Conservation (phyloP, 2,888 invertebrate genomes). For the Caenorhabditis sinica region DNA sequence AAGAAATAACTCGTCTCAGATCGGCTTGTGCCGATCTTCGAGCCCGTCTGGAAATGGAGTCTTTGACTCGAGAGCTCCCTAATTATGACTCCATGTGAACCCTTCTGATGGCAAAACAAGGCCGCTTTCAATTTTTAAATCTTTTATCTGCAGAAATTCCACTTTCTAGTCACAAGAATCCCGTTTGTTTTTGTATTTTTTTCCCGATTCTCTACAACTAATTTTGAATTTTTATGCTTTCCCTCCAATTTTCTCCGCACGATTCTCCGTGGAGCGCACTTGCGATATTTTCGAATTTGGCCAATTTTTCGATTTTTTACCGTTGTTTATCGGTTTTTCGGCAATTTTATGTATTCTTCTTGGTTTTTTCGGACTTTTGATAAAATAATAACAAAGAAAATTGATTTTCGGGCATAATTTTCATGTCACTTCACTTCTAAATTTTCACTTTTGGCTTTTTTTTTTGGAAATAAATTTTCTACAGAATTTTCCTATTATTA, state of each 20-base stretch:
- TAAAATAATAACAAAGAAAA: background rate
- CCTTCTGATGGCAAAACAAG: background rate
- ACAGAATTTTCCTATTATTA: background rate
- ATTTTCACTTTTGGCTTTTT: conserved; percentile 16
- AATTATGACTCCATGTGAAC: conserved; percentile 33
- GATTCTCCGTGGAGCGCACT: background rate
- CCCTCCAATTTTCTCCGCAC: background rate
- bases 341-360: background rate
- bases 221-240: background rate
- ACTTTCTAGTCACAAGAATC: conserved; percentile 22
- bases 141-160: conserved; percentile 1
- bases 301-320: background rate
- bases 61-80: conserved; percentile 7
- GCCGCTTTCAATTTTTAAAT: background rate
- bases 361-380: background rate
- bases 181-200: background rate
- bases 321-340: background rate
- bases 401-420: background rate
- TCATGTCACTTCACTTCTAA: background rate
- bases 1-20: conserved; percentile 73
- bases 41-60: conserved; percentile 73
- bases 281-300: background rate
- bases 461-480: conserved; percentile 11
- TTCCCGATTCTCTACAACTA: background rate
- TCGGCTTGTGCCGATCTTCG: conserved; percentile 76